Percentiles rank a stretch among this genome's conserved stretches.
Conservation (phyloP, 1,140 invertebrate genomes). For the Drosophila kanapiae region DNA sequence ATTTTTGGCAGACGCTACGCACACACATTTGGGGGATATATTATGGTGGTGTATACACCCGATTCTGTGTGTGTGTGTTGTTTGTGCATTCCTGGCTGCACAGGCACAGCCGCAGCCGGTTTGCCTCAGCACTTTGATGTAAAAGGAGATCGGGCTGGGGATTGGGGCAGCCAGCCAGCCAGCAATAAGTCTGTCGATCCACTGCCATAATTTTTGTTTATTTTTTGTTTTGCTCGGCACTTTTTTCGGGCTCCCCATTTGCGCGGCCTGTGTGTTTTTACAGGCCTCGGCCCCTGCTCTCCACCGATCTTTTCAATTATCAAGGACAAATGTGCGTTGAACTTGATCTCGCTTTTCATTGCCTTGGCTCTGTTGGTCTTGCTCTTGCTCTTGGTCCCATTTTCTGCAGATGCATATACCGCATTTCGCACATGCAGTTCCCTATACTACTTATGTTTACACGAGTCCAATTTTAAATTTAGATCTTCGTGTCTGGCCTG, state of each 20-base stretch:
- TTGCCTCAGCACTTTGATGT: constrained; percentile 48
- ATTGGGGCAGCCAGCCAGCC: constrained; percentile 26
- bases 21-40: constrained; percentile 66
- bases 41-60: constrained; percentile 14
- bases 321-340: constrained; percentile 83
- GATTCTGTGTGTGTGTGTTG: constrained; percentile 38
- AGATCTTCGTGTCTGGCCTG: constrained; percentile 43
- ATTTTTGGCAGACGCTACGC: constrained; percentile 82
- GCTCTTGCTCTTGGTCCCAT: constrained; percentile 13
- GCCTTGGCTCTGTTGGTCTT: constrained; percentile 23
- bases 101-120: constrained; percentile 60
- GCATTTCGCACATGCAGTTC: constrained; percentile 15
- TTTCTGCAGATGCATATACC: constrained; percentile 35
- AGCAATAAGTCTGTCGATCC: constrained; percentile 82
- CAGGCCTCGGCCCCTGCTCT: constrained; percentile 11
- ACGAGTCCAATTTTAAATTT: constrained; percentile 67
- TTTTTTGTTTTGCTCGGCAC: constrained; percentile 59
- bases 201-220: constrained; percentile 83
- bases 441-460: constrained; percentile 62
- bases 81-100: constrained; percentile 29
- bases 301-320: constrained; percentile 61
- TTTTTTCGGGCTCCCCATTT: constrained; percentile 73
- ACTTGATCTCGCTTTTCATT: constrained; percentile 82
- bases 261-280: constrained; percentile 10
- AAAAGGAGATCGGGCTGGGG: constrained; percentile 10